These are phyloP conservation scores for Didymodactylos carnosus DNA, from an alignment of 2,888 invertebrate species.

Conservation along the genomic window DNA sequence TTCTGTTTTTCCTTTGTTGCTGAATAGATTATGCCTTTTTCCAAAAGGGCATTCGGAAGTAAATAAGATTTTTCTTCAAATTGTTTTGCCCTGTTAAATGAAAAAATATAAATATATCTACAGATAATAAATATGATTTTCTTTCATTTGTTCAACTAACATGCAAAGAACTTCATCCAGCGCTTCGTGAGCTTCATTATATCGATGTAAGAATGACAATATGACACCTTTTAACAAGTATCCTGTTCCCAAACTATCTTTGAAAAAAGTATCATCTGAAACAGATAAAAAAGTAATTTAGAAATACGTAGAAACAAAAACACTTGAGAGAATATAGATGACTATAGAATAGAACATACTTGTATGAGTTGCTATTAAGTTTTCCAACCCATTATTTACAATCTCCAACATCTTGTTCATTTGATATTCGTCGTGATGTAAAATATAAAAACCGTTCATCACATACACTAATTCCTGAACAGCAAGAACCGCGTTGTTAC, in stretches of 20 bases:
- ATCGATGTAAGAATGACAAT: neutral
- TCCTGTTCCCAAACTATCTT: neutral
- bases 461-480: slow-evolving; percentile 67
- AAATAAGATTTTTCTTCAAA: neutral
- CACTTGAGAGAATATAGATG: no score
- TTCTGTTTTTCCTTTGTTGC: neutral
- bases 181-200: neutral
- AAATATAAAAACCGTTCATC: slow-evolving; percentile 71
- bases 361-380: slow-evolving; percentile 13
- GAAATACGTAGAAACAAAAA: neutral
- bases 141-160: no score
- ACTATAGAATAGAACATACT: neutral
- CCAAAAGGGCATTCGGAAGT: neutral
- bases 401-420: slow-evolving; percentile 27
- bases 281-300: neutral
- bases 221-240: neutral
- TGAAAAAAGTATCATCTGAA: neutral
- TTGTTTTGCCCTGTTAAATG: neutral
- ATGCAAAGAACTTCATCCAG: neutral
- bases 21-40: neutral
- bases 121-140: no score
- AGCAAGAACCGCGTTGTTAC: no score
- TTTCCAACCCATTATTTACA: slow-evolving; percentile 30
- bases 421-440: slow-evolving; percentile 48
- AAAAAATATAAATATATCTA: no score